Percentiles rank a stretch among this genome's conserved stretches.
These are phyloP conservation scores for Caenorhabditis brenneri DNA, from an alignment of 1,140 invertebrate genomes.

Conservation along the genomic window DNA sequence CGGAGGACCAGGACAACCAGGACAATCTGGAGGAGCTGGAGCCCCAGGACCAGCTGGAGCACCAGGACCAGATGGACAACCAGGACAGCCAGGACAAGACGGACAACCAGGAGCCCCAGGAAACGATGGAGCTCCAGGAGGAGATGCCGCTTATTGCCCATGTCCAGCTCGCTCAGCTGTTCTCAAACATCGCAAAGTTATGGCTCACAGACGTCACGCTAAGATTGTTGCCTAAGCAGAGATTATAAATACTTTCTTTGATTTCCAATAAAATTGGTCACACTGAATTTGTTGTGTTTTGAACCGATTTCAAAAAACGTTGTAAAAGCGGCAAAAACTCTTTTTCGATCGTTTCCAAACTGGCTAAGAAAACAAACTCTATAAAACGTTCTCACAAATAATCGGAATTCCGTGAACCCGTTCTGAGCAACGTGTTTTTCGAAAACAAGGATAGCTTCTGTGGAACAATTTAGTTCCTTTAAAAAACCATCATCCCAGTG, in stretches of 20 bases:
- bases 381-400: too few relatives aligned
- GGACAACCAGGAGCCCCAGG: constrained; percentile 40
- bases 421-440: too few relatives aligned
- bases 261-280: neutral
- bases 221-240: constrained; percentile 11
- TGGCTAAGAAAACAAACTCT: too few relatives aligned
- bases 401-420: too few relatives aligned
- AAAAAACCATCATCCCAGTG: too few relatives aligned
- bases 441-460: too few relatives aligned
- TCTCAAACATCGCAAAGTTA: constrained; percentile 6
- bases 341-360: too few relatives aligned
- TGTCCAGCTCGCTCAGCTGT: constrained; percentile 7
- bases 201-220: constrained; percentile 28
- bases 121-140: constrained; percentile 36
- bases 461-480: too few relatives aligned
- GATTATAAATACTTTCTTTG: neutral
- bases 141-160: constrained; percentile 44
- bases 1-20: constrained; percentile 39
- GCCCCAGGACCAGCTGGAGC: constrained; percentile 32
- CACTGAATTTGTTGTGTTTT: too few relatives aligned
- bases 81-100: constrained; percentile 9
- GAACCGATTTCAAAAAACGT: too few relatives aligned
- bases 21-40: constrained; percentile 25
- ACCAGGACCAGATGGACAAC: constrained; percentile 14
- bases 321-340: too few relatives aligned